These are phyloP conservation scores for Astyanax mexicanus DNA, from an alignment of 2,797 vertebrate genomes.

Conservation along the genomic window DNA sequence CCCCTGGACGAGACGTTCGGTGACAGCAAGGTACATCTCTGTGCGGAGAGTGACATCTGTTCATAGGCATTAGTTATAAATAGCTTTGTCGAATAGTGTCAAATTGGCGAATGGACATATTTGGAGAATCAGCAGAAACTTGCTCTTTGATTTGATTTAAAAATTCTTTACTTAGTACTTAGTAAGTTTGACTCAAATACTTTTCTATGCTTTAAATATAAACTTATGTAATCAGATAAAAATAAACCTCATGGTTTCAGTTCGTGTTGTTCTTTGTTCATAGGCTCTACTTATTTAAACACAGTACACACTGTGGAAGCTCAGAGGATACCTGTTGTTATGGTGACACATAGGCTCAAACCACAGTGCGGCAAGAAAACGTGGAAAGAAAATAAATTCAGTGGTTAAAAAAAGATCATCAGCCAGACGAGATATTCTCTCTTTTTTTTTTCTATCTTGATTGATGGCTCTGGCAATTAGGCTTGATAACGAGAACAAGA, in stretches of 20 bases:
- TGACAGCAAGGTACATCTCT: constrained; percentile 2
- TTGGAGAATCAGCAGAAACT: not conserved
- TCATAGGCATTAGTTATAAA: constrained; percentile 27
- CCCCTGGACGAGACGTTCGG: constrained; percentile 19
- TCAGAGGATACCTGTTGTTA: constrained; percentile 34
- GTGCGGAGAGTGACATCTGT: constrained; percentile 27
- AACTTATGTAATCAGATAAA: not conserved
- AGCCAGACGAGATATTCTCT: constrained; percentile 20
- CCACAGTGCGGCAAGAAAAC: not conserved
- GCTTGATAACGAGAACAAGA: constrained; percentile 51
- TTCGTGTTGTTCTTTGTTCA: constrained; percentile 9
- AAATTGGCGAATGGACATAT: not conserved
- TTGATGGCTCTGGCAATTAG: constrained; percentile 26
- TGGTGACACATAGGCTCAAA: constrained; percentile 19
- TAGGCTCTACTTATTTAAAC: constrained; percentile 9
- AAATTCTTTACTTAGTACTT: no score
- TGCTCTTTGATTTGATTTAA: not conserved
- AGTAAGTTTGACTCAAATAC: not conserved
- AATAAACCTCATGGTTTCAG: constrained; percentile 3
- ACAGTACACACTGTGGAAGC: not conserved
- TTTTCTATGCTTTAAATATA: not conserved
- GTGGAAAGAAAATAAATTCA: constrained; percentile 24
- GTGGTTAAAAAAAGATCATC: constrained; percentile 30
- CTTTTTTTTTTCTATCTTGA: constrained; percentile 26
- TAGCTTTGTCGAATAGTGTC: constrained; percentile 34